Evolutionary conservation across 2,113 vertebrate species (phyloP).

Genomic region (Miniopterus natalensis): DNA sequence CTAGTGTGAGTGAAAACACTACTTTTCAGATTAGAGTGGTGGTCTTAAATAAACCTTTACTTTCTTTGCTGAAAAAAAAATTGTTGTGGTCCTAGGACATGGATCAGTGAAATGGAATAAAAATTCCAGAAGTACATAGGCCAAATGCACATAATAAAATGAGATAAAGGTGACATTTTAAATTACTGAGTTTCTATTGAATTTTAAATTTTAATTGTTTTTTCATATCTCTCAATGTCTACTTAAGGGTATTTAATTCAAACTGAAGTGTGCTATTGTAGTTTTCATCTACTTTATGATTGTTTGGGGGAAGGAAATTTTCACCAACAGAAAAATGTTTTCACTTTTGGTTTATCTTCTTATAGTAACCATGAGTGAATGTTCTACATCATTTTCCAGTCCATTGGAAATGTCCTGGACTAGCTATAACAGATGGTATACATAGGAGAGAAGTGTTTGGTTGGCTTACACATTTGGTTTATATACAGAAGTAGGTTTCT

Average conservation of each 20-base stretch:
- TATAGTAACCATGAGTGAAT: neutral
- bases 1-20: neutral
- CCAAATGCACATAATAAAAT: neutral
- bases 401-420: neutral
- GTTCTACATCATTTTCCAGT: neutral
- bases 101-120: neutral
- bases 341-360: neutral
- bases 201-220: too few relatives aligned
- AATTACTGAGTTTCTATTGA: neutral
- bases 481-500: neutral
- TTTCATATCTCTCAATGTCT: neutral
- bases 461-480: neutral
- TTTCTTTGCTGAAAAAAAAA: neutral
- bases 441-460: neutral
- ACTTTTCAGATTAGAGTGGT: neutral
- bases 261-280: neutral
- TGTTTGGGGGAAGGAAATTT: neutral
- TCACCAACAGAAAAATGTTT: neutral
- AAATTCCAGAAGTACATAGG: neutral
- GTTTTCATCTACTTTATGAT: neutral
- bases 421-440: neutral
- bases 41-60: neutral
- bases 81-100: neutral
- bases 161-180: neutral
- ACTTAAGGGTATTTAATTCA: neutral